A percentile compares a stretch with the other conserved stretches of the same genome.
These are phyloP conservation scores for Drosophila neonasuta DNA, from an alignment of 2,888 invertebrate genomes.

Conservation along the genomic window DNA sequence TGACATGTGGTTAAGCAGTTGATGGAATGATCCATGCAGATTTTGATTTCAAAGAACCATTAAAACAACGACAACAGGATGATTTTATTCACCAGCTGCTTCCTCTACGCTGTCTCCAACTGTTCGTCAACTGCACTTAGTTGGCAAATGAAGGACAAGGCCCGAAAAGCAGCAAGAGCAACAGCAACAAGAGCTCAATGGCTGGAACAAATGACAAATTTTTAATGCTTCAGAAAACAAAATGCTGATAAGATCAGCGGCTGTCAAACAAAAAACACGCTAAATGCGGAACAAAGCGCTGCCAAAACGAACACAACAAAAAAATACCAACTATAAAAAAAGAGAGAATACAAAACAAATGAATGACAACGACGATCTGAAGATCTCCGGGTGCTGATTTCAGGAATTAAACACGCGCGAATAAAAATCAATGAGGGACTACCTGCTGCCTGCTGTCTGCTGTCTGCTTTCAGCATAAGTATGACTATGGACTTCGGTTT, in stretches of 20 bases:
- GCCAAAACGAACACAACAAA: conserved; percentile 37
- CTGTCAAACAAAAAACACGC: conserved; percentile 58
- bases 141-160: conserved; percentile 38
- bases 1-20: conserved; percentile 33
- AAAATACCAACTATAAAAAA: conserved; percentile 15
- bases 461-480: conserved; percentile 28
- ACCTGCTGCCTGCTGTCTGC: conserved; percentile 58
- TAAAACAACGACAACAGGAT: conserved; percentile 23
- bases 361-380: conserved; percentile 66
- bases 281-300: conserved; percentile 64
- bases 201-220: conserved; percentile 72
- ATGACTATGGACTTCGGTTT: conserved; percentile 10
- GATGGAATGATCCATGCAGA: conserved; percentile 47
- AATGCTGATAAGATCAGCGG: conserved; percentile 75
- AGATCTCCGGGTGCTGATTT: conserved; percentile 73
- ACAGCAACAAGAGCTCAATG: conserved; percentile 32
- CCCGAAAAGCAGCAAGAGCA: conserved; percentile 20
- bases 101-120: conserved; percentile 46
- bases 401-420: conserved; percentile 75
- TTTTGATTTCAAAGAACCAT: conserved; percentile 18
- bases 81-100: conserved; percentile 57
- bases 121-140: conserved; percentile 31
- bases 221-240: conserved; percentile 75
- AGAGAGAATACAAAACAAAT: conserved; percentile 46
- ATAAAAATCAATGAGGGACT: conserved; percentile 71